Conservation (phyloP, 2,797 vertebrate species). For the Cyprinodon diabolis region DNA sequence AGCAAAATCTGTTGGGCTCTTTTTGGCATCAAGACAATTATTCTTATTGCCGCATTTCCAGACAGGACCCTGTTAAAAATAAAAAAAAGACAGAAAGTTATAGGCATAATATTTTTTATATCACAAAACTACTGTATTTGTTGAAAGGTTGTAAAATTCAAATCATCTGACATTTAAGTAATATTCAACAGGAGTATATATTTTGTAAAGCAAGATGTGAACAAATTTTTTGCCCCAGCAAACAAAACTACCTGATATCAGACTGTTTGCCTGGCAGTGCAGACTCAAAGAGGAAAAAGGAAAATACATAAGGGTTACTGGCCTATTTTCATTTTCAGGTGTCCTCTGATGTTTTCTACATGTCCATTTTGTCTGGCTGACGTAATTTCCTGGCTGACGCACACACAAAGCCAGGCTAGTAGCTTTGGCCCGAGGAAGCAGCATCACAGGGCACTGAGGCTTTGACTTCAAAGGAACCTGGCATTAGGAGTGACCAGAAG, state of each 20-base stretch:
- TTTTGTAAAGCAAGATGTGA: not conserved
- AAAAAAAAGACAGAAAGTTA: no score
- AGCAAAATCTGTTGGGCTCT: no score
- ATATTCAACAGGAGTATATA: no score
- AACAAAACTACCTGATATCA: constrained; percentile 2
- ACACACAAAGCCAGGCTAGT: constrained; percentile 38
- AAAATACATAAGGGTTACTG: constrained; percentile 17
- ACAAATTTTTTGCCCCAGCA: no score
- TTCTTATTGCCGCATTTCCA: no score
- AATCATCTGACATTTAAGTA: not conserved
- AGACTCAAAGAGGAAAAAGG: not conserved
- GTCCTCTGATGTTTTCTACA: constrained; percentile 38
- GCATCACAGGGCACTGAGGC: constrained; percentile 37
- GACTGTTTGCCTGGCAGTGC: constrained; percentile 1
- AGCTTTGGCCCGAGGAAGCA: constrained; percentile 51
- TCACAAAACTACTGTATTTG: not conserved
- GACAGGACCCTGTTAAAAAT: no score
- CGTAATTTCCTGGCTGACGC: constrained; percentile 48
- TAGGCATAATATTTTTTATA: not conserved
- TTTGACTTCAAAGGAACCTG: constrained; percentile 54
- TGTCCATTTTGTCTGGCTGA: constrained; percentile 43
- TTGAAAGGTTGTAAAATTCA: not conserved
- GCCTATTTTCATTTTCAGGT: constrained; percentile 55
- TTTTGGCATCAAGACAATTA: no score
- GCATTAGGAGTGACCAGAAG: constrained; percentile 44